phyloP scores from a whole-genome alignment of 1,140 invertebrate genomes.

The Musca domestica region DNA sequence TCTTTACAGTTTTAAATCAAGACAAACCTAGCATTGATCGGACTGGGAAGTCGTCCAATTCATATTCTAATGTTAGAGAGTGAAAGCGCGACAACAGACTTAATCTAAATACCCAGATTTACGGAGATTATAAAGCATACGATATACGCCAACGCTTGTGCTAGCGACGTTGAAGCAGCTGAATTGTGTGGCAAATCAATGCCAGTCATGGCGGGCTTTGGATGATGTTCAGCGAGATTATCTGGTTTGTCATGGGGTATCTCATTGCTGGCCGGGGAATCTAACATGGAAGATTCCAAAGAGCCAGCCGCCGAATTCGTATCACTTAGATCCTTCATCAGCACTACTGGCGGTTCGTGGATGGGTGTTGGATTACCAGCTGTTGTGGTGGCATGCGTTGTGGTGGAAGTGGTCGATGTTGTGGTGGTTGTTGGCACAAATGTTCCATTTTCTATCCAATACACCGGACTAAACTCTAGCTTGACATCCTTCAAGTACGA shows the following conservation, averaged over 20 bases:
- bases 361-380: slow-evolving; percentile 53
- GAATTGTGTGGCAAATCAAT: slow-evolving; percentile 29
- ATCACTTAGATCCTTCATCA: slow-evolving; percentile 39
- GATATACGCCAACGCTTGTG: not conserved
- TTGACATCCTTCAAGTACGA: slow-evolving; percentile 65
- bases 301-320: slow-evolving; percentile 45
- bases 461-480: slow-evolving; percentile 68
- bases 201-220: slow-evolving; percentile 36
- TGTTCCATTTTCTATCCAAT: slow-evolving; percentile 70
- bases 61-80: too few relatives aligned
- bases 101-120: too few relatives aligned
- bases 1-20: too few relatives aligned
- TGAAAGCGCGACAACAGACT: too few relatives aligned
- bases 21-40: too few relatives aligned
- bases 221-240: slow-evolving; percentile 41
- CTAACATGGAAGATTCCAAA: slow-evolving; percentile 44
- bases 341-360: slow-evolving; percentile 51
- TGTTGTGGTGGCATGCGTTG: slow-evolving; percentile 57
- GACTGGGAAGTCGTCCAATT: too few relatives aligned
- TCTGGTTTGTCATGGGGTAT: slow-evolving; percentile 42
- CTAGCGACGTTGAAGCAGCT: not conserved
- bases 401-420: slow-evolving; percentile 67
- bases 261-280: slow-evolving; percentile 39
- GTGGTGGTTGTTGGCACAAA: slow-evolving; percentile 74
- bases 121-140: too few relatives aligned